Conservation (phyloP, 2,888 invertebrate genomes). For the Eucera pruinosa region DNA sequence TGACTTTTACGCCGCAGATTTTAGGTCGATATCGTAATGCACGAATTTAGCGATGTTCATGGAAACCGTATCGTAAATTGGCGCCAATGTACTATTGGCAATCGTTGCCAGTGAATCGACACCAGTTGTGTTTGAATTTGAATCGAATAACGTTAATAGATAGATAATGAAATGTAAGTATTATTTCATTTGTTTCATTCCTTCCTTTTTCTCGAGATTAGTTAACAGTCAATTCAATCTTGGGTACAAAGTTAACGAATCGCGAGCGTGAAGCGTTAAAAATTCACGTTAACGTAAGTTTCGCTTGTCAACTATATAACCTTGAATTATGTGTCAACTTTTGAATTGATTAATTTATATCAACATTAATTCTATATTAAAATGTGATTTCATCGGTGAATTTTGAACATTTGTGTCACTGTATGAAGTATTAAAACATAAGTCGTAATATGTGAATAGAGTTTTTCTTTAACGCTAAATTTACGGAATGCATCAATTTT, state of each 20-base stretch:
- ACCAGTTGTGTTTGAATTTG: slow-evolving; percentile 38
- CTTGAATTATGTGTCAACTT: neutral
- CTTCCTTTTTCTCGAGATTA: neutral
- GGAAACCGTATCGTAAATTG: slow-evolving; percentile 2
- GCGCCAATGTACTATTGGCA: slow-evolving; percentile 18
- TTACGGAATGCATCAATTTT: no score
- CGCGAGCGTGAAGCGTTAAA: neutral
- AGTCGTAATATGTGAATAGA: no score
- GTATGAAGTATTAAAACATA: no score
- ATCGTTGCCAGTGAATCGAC: neutral
- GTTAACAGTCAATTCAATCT: neutral
- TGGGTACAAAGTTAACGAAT: neutral
- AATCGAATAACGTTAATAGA: slow-evolving; percentile 8
- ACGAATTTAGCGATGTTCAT: slow-evolving; percentile 12
- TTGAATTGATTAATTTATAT: neutral
- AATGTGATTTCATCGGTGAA: no score
- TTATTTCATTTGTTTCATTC: slow-evolving; percentile 33
- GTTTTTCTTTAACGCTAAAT: no score
- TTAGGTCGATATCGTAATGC: slow-evolving; percentile 19
- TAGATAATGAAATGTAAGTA: slow-evolving; percentile 56
- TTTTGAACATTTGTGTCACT: no score
- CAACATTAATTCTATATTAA: neutral
- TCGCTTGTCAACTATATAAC: neutral
- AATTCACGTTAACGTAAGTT: neutral
- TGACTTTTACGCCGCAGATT: neutral